Conservation (phyloP, 2,113 vertebrate genomes). For the Empidonax alnorum region DNA sequence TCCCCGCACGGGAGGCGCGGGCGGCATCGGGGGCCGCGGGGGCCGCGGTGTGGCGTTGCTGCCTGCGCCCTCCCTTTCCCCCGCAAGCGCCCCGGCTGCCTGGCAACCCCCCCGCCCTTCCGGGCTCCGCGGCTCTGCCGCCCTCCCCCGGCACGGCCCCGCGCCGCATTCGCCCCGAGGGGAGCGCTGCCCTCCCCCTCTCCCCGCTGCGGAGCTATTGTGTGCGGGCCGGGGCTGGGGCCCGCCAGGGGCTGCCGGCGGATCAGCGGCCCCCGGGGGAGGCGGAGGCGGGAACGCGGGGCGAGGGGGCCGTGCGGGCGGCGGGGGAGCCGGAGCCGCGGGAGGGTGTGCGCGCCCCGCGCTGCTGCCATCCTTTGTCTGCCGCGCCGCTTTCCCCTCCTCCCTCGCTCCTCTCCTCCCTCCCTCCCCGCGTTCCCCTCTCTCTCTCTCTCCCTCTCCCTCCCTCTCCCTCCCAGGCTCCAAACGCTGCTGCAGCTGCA, state of each 20-base stretch:
- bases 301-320: not conserved
- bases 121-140: not conserved
- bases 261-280: not conserved
- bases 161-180: not conserved
- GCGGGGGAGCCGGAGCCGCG: not conserved
- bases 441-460: not conserved
- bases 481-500: conserved; percentile 66
- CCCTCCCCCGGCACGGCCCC: not conserved
- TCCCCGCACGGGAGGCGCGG: not conserved
- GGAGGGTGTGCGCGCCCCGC: not conserved
- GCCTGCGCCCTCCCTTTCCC: not conserved
- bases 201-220: conserved; percentile 1
- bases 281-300: not conserved
- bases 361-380: conserved; percentile 59
- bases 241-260: not conserved
- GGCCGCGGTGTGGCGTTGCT: not conserved
- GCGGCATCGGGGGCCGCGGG: not conserved
- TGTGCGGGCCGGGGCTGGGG: not conserved
- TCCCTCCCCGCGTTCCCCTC: conserved; percentile 1
- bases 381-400: conserved; percentile 5
- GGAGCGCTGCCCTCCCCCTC: not conserved
- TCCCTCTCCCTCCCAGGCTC: conserved; percentile 21
- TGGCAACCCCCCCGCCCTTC: not conserved
- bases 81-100: not conserved
- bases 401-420: not conserved